These are phyloP conservation scores for Odocoileus virginianus DNA, from an alignment of 2,113 vertebrate species.

Conservation along the genomic window DNA sequence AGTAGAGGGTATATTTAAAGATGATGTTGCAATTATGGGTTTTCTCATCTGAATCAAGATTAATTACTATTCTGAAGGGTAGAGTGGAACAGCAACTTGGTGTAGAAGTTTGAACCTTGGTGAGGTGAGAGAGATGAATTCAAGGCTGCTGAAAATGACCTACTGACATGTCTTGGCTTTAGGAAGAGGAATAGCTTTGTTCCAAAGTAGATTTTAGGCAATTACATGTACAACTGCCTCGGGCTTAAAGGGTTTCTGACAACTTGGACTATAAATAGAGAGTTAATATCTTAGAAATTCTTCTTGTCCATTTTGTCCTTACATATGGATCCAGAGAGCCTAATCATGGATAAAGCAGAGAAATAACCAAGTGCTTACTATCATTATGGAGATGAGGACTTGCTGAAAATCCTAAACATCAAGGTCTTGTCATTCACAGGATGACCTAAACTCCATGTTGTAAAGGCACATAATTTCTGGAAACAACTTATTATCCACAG, in stretches of 20 bases:
- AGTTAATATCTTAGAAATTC: not conserved
- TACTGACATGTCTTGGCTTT: not conserved
- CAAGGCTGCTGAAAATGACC: not conserved
- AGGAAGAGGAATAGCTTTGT: not conserved
- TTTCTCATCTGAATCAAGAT: slow-evolving; percentile 31
- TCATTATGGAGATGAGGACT: not conserved
- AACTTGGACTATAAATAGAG: not conserved
- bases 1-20: slow-evolving; percentile 22
- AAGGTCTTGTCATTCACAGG: not conserved
- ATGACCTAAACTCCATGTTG: not conserved
- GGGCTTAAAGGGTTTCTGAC: not conserved
- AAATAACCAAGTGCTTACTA: not conserved
- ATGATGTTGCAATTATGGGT: not conserved
- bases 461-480: not conserved
- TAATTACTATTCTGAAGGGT: slow-evolving; percentile 21
- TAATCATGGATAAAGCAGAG: not conserved
- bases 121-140: not conserved
- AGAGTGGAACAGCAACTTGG: not conserved
- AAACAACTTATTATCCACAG: not conserved
- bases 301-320: not conserved
- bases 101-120: not conserved
- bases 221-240: not conserved
- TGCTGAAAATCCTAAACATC: not conserved
- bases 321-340: not conserved
- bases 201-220: not conserved